Evolutionary conservation across 64 coral and sea anemone genomes (phyloP).

Genomic region (Stichodactyla mertensii): DNA sequence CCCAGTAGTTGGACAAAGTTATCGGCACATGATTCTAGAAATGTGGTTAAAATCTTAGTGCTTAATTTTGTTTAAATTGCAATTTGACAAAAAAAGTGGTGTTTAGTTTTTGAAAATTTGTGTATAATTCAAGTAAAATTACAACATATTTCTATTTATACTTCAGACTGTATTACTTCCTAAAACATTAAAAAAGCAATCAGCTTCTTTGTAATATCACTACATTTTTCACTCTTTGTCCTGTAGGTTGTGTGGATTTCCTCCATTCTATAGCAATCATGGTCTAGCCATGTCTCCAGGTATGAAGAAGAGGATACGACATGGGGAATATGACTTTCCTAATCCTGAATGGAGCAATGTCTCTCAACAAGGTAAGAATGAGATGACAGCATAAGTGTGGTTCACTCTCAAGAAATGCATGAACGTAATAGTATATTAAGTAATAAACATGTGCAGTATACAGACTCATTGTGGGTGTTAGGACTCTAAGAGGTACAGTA

Average conservation of each 20-base stretch:
- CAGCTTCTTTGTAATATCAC: neutral
- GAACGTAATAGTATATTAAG: neutral
- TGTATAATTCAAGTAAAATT: too few species aligned
- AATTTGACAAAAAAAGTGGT: too few species aligned
- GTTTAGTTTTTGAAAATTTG: too few species aligned
- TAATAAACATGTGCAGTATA: neutral
- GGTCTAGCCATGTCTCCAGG: constrained; percentile 94
- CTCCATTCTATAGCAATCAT: constrained; percentile 98
- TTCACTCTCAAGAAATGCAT: neutral
- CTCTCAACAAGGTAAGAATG: constrained; percentile 61
- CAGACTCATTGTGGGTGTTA: too few species aligned
- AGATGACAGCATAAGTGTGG: neutral
- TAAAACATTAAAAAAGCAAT: too few species aligned
- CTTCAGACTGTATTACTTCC: too few species aligned
- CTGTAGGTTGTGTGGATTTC: constrained; percentile 86
- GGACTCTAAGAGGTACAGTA: too few species aligned
- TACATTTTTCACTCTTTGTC: neutral
- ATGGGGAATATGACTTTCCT: constrained; percentile 90
- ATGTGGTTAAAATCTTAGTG: too few species aligned
- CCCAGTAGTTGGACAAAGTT: too few species aligned
- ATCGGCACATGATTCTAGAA: too few species aligned
- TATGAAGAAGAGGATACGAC: constrained; percentile 94
- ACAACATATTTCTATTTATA: too few species aligned
- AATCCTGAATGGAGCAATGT: constrained; percentile 93
- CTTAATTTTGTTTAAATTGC: too few species aligned